Evolutionary conservation across 2,888 invertebrate genomes (phyloP), one percentile per base, ranked within the genome.

Genomic region (Prenolepis imparis): DNA sequence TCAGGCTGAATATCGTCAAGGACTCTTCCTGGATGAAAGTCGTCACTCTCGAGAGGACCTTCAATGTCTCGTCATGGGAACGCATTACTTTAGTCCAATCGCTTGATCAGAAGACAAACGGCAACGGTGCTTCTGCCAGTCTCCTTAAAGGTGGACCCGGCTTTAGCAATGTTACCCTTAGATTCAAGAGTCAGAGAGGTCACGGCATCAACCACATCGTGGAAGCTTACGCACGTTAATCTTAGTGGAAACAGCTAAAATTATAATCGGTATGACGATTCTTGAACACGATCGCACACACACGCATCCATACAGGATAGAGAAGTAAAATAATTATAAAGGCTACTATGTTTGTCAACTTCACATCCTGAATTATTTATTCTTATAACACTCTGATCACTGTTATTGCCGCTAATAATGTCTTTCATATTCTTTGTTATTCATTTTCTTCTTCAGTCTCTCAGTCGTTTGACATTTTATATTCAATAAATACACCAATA

Each of bases 181-280:
- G 93, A 52, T 95, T 95, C 89, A 95, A 95, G 87, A 95, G 95
- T 32, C 93, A 95, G 85, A 92, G 95, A 21, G 93, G 95, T 24
- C 92, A 94, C 63, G 93, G 95, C 28, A 94, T 96, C 84, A 95
- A 95, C 86, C 95, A 95, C 86, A 73, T 94, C 21, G 92, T 95
- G 15, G 94, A 95, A 68, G 86, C 96, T 55, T 96, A 95, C 90
- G 95, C 88, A 15, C 84, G 84, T 68, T 15, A 63, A 52, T 1
- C 2, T 36, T 9, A 39, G 3, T 24, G 21, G 39, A 18, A 61
- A 4, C 28, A 32, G 44, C 9, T 75, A 12, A 5, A 21, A 15
- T 64, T 48, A 21, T 12, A n/a, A 75, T 6, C 24, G 21, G 3
- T 64, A 55, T 32, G 24, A 55, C 5, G 36, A 66, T 57, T 66